phyloP scores from a whole-genome alignment of 2,797 vertebrate species.

The Sebastolobus altivelis region DNA sequence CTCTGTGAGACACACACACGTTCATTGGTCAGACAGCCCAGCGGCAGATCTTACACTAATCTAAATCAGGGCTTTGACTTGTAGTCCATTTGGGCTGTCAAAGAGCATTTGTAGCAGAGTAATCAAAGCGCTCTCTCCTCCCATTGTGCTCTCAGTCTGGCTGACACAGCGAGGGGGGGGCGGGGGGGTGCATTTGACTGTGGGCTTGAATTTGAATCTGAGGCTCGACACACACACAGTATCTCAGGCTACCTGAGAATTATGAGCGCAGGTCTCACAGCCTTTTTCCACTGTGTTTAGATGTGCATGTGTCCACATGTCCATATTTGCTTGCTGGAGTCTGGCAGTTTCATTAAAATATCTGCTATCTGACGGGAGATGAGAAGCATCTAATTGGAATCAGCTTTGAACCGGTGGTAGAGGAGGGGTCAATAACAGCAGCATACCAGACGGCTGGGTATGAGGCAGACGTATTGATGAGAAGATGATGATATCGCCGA shows the following conservation, averaged over 20 bases:
- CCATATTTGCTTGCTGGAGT: background rate
- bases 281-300: background rate
- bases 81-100: constrained; percentile 60
- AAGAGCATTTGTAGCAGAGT: constrained; percentile 28
- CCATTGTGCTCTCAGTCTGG: constrained; percentile 39
- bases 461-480: constrained; percentile 12
- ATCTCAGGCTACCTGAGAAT: background rate
- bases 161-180: constrained; percentile 8
- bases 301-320: background rate
- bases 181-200: constrained; percentile 31
- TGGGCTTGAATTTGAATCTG: constrained; percentile 37
- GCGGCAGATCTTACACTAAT: constrained; percentile 39
- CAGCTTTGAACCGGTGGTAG: constrained; percentile 8
- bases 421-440: constrained; percentile 8
- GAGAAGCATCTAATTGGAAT: constrained; percentile 38
- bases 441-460: background rate
- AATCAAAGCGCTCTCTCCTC: constrained; percentile 40
- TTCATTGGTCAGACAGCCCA: constrained; percentile 32
- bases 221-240: background rate
- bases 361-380: constrained; percentile 12
- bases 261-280: background rate
- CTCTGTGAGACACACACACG: constrained; percentile 81
- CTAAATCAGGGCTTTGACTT: constrained; percentile 24
- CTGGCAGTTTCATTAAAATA: constrained; percentile 10
- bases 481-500: constrained; percentile 11